Evolutionary conservation across 2,113 vertebrate species (phyloP), one percentile per base, ranked within the genome.

Genomic region (Rhea americana): DNA sequence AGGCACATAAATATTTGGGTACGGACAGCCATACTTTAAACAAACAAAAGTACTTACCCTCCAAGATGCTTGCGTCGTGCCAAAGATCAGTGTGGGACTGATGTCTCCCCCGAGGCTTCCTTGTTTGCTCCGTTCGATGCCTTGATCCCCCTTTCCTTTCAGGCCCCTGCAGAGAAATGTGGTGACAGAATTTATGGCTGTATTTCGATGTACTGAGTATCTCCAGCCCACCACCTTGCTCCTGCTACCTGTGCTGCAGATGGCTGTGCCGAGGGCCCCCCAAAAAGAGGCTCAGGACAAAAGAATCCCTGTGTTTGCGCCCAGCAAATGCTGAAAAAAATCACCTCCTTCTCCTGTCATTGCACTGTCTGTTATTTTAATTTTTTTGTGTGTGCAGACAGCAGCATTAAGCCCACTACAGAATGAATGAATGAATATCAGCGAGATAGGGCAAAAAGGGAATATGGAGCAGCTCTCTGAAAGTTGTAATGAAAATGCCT

Each of bases 391-490:
- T 51, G 12, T 80, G 62, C 83, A 83, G 93, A 84, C 67, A 71
- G 85, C 82, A 90, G 84, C 82, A 82, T 84, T 83, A 94, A 90
- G 87, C 77, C 79, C 62, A 51, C 80, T 53, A 61, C 43, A 85
- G 79, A 92, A 93, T 48, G 73, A 87, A 93, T 48, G 73, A 87
- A 95, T 80, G 82, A 72, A 94, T 93, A 92, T 21, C 85, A 91
- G 85, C 43, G 47, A 94, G 80, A 47, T n/a, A 67, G 63, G 67
- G 86, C n/a, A 79, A 73, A 79, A 72, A 79, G 48, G 61, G 78
- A 94, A 74, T 72, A 80, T 4, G 45, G 70, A 83, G 87, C 72
- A 59, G 43, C 41, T 87, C 55, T 83, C 89, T 43, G 56, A 72
- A 93, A 90, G 35, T 77, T 84, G 32, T 26, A 77, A 81, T n/a